Evolutionary conservation across 2,888 invertebrate genomes (phyloP).

Genomic region (Scaptomyza parva): DNA sequence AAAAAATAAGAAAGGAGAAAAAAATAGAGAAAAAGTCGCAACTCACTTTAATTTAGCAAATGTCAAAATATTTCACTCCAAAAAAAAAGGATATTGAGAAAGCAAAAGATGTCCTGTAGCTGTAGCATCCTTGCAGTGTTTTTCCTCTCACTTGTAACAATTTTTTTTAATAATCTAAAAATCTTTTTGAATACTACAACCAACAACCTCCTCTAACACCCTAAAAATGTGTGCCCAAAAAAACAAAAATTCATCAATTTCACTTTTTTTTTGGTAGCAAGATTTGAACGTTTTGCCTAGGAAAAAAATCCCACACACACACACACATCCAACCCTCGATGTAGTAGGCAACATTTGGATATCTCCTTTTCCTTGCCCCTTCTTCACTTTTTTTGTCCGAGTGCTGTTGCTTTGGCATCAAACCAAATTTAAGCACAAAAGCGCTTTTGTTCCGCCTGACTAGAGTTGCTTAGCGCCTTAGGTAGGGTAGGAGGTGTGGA

Average conservation of each 20-base stretch:
- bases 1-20: conserved; percentile 18
- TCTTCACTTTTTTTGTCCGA: conserved; percentile 6
- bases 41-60: conserved; percentile 74
- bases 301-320: not conserved
- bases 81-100: conserved; percentile 1
- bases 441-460: conserved; percentile 43
- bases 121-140: not conserved
- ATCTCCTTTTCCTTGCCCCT: not conserved
- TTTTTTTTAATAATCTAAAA: conserved; percentile 77
- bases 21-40: conserved; percentile 28
- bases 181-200: conserved; percentile 60
- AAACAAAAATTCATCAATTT: conserved; percentile 66
- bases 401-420: conserved; percentile 33
- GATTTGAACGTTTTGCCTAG: conserved; percentile 35
- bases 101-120: conserved; percentile 14
- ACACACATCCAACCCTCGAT: conserved; percentile 50
- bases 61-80: conserved; percentile 58
- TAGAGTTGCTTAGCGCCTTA: conserved; percentile 29
- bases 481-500: not conserved
- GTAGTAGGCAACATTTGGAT: conserved; percentile 32
- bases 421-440: conserved; percentile 49
- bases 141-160: conserved; percentile 42
- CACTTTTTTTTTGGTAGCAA: conserved; percentile 17
- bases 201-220: conserved; percentile 45
- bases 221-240: conserved; percentile 25